A percentile compares a stretch with the other conserved stretches of the same genome.
Conservation (phyloP, 1,140 invertebrate species). For the Leptinotarsa defecta region DNA sequence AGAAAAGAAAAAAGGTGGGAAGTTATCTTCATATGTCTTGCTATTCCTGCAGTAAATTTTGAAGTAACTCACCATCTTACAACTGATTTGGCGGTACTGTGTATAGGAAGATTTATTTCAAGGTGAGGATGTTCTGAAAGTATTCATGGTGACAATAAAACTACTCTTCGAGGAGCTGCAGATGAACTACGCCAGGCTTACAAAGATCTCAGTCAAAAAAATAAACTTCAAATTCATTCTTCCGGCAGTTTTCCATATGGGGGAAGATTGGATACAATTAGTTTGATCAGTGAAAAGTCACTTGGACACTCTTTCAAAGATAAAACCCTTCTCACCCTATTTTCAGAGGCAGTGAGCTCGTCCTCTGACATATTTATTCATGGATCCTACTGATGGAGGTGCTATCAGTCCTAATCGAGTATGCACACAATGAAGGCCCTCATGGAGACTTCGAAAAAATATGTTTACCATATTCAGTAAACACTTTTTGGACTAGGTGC, state of each 20-base stretch:
- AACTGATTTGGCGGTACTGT: not conserved
- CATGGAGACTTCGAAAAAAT: not conserved
- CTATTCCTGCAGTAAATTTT: not conserved
- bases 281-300: not conserved
- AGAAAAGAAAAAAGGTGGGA: not conserved
- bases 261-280: not conserved
- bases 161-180: not conserved
- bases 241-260: not conserved
- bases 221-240: not conserved
- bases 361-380: not conserved
- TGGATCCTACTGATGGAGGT: not conserved
- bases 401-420: not conserved
- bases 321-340: too few relatives aligned
- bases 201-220: not conserved
- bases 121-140: not conserved
- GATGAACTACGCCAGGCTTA: not conserved
- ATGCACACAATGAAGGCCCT: not conserved
- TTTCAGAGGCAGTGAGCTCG: not conserved
- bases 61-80: not conserved
- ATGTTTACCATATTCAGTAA: not conserved
- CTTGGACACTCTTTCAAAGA: too few relatives aligned
- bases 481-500: not conserved
- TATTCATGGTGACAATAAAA: not conserved
- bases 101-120: not conserved
- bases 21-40: too few relatives aligned